Percentiles rank a stretch among this genome's conserved stretches.
Evolutionary conservation across 2,888 invertebrate species (phyloP).

Genomic region (Mesorhabditis sp.): DNA sequence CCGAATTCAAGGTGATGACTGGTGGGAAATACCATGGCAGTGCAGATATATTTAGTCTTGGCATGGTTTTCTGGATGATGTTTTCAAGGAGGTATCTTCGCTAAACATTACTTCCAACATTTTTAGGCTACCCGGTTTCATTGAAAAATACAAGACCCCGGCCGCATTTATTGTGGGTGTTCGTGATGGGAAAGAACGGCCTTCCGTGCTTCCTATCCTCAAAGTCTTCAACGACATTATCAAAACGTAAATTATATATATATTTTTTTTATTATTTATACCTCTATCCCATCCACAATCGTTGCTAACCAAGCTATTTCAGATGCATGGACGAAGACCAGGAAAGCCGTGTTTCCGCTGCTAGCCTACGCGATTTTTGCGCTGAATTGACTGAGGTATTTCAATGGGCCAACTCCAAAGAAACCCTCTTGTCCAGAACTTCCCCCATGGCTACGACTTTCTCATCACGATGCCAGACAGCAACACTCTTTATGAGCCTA

Average conservation of each 20-base stretch:
- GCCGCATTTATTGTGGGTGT: background rate
- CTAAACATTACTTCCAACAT: background rate
- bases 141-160: constrained; percentile 4
- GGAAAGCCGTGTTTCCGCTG: background rate
- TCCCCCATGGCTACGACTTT: background rate
- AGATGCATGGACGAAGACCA: constrained; percentile 1
- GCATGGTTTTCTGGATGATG: constrained; percentile 2
- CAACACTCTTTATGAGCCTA: background rate
- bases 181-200: background rate
- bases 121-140: constrained; percentile 1
- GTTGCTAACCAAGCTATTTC: background rate
- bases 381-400: constrained; percentile 4
- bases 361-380: background rate
- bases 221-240: background rate
- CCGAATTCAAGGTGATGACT: background rate
- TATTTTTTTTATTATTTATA: no score
- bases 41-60: background rate
- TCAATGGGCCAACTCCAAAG: background rate
- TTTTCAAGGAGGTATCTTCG: background rate
- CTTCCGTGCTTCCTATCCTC: background rate
- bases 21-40: background rate
- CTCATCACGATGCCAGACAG: constrained; percentile 2
- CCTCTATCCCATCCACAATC: no score
- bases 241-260: background rate
- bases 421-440: background rate